Evolutionary conservation across 2,797 vertebrate genomes (phyloP), one percentile per base, ranked within the genome.

Genomic region (Prunella strophiata): DNA sequence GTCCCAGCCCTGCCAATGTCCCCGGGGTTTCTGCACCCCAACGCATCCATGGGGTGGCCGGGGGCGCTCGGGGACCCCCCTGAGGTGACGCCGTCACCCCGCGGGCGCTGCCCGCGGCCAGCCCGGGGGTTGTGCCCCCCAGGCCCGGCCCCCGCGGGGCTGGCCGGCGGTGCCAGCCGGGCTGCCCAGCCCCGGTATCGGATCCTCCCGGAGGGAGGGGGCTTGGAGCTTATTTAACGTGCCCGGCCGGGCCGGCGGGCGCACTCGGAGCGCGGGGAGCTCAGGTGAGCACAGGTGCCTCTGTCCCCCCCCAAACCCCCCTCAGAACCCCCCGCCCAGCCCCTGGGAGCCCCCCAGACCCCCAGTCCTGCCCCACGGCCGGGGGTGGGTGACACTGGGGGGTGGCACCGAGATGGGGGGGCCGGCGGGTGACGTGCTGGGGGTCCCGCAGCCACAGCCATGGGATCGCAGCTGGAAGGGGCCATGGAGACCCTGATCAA

Each of bases 401-500:
- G 29, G 30, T n/a, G 40, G 10, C 51, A 11, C 17, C 2, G 11
- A 2, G 34, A 4, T 8, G 3, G 32, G 36, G 62, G 30, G 63
- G 26, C 40, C 7, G 9, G 20, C 0, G 3, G 51, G 16, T 23
- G 29, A 72, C 23, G 9, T 54, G n/a, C 27, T 1, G 73, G 62
- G 43, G 83, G 59, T 62, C 87, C 70, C 1, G 2, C 71, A 93
- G 86, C 61, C 2, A 3, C 34, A 43, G 16, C 58, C 18, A 99
- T 99, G 99, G 92, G 83, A 13, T 98, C 98, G 5, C 95, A 98
- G 55, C 97, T 99, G 95, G 98, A 99, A 93, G 92, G 54, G 0
- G 98, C 98, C 1, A 98, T 99, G 98, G 98, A 98, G 82, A 95
- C 96, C 7, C 98, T 99, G 57, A 99, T 99, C 93, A 87, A 93